Evolutionary conservation across 2,113 vertebrate genomes (phyloP).

Genomic region (Nycticryphes semicollaris): DNA sequence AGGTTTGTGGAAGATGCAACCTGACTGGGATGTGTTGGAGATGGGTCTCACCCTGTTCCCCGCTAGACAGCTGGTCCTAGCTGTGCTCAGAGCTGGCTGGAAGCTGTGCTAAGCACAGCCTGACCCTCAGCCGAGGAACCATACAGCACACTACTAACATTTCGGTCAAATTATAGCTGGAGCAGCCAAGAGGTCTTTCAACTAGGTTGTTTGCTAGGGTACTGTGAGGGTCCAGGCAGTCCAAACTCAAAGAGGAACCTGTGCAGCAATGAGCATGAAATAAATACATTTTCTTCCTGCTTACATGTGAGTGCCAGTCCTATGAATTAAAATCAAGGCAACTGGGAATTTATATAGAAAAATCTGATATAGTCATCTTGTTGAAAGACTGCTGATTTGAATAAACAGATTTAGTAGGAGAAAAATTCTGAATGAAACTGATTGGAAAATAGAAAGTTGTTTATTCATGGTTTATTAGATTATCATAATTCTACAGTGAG

Average conservation of each 20-base stretch:
- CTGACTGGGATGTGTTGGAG: not conserved
- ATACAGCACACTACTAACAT: not conserved
- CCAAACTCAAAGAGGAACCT: not conserved
- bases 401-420: not conserved
- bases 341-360: not conserved
- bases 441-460: not conserved
- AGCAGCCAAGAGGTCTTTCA: not conserved
- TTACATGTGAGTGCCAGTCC: not conserved
- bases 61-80: not conserved
- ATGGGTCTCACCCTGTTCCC: not conserved
- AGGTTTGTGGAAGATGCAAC: not conserved
- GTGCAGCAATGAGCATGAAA: not conserved
- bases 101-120: not conserved
- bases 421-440: constrained; percentile 15
- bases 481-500: not conserved
- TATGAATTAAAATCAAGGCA: not conserved
- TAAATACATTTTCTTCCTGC: not conserved
- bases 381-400: not conserved
- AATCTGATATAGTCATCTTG: not conserved
- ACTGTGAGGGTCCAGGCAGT: not conserved
- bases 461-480: not conserved
- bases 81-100: not conserved
- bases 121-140: not conserved
- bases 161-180: not conserved
- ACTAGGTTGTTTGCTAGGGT: not conserved